Evolutionary conservation across 2,113 vertebrate genomes (phyloP).

Genomic region (Paraplagusia blochii): DNA sequence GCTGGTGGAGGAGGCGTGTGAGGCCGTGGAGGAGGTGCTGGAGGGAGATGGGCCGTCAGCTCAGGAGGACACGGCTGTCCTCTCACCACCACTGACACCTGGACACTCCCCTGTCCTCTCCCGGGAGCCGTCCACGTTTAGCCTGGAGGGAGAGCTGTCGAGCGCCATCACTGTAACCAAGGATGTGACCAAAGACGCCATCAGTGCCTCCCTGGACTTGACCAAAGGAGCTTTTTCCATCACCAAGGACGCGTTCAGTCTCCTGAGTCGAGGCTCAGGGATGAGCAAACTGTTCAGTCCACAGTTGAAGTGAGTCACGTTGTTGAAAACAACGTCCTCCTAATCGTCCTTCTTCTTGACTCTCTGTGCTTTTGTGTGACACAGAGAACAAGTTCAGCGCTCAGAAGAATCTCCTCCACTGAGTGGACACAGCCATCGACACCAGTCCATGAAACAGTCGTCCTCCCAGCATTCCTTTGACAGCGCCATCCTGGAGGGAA

Average conservation of each 20-base stretch:
- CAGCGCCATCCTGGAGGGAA: conserved; percentile 83
- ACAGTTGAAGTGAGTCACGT: conserved; percentile 77
- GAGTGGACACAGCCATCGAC: conserved; percentile 67
- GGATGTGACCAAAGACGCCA: conserved; percentile 89
- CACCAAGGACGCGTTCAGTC: conserved; percentile 90
- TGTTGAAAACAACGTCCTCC: neutral
- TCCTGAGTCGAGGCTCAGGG: conserved; percentile 86
- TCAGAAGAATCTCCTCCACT: conserved; percentile 74
- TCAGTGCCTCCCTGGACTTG: conserved; percentile 88
- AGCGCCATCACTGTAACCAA: conserved; percentile 88
- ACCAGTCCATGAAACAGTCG: conserved; percentile 85
- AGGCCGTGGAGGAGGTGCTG: conserved; percentile 80
- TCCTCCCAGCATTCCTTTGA: conserved; percentile 91
- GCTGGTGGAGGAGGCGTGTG: conserved; percentile 81
- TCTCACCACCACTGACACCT: conserved; percentile 57
- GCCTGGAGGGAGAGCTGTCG: conserved; percentile 87
- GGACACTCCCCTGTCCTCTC: conserved; percentile 51
- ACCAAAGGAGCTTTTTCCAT: conserved; percentile 93
- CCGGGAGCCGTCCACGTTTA: conserved; percentile 74
- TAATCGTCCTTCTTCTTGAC: too few species aligned
- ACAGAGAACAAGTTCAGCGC: conserved; percentile 80
- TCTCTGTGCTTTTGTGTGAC: conserved; percentile 17
- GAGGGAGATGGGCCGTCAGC: conserved; percentile 51
- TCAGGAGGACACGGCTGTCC: conserved; percentile 16
- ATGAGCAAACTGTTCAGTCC: conserved; percentile 87